Base-by-base conservation (phyloP, 2,797 vertebrate species). In the Lerista edwardsae region DNA sequence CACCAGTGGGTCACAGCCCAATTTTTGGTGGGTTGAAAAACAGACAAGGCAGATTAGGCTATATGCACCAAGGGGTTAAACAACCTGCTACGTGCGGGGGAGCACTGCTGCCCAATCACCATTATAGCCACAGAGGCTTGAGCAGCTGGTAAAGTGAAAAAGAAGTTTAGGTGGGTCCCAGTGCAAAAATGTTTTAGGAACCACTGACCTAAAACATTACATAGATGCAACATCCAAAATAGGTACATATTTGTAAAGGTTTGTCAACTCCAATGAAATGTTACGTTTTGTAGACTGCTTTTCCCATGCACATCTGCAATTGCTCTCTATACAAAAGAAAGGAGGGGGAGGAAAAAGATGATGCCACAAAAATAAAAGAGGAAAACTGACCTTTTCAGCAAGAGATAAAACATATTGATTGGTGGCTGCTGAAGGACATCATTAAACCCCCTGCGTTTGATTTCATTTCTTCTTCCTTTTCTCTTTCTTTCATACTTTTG, bases 341-440 rank as follows among this genome's bases (percentile, higher is more conserved):
- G n/a, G 31, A 6, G 14, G 55, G n/a, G 17, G 29, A 57, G 2
- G 81, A 94, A 91, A 91, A 76, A 69, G 71, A 89, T 83, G 87
- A 91, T 84, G 41, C 88, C 0, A 0, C 89, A 92, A 90, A 95
- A 94, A 95, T 88, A 87, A 92, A 65, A 69, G 93, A 34, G 69
- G 19, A 92, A 93, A 95, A 90, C 89, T 94, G 92, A 95, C 92
- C 95, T 95, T 96, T 94, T 93, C 91, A 91, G 84, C 87, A 95
- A 96, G 91, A 94, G 90, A 94, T 93, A 95, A 95, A 94, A 90
- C 87, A 86, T 96, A 96, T 96, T 97, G 96, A 97, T 97, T 96
- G 93, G 93, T 91, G 89, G 91, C 92, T 94, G 92, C 94, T 97
- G 93, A 95, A 94, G 91, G 91, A 92, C 86, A 93, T 95, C 85